A percentile compares a stretch with the other conserved stretches of the same genome.
Evolutionary conservation across 1,140 invertebrate species (phyloP).

Genomic region (Colletes gigas): DNA sequence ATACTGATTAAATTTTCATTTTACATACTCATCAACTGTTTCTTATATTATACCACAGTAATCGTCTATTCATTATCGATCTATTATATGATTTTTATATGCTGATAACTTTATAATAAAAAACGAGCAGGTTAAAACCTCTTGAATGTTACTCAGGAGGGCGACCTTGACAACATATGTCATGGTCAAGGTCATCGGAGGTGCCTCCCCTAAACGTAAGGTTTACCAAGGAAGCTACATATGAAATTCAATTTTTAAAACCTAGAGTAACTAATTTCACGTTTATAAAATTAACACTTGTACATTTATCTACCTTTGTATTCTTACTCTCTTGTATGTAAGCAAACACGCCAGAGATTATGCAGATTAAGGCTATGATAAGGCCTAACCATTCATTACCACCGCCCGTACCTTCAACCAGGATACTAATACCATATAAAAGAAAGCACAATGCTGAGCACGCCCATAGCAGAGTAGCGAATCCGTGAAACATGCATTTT

Average conservation of each 20-base stretch:
- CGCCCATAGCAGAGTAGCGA: constrained; percentile 86
- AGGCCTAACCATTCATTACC: constrained; percentile 85
- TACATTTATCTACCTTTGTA: constrained; percentile 17
- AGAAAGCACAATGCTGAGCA: constrained; percentile 86
- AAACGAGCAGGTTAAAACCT: no score
- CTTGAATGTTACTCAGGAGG: no score
- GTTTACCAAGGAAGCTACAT: not conserved
- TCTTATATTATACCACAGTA: no score
- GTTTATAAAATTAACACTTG: not conserved
- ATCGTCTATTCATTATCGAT: no score
- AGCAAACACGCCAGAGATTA: constrained; percentile 87
- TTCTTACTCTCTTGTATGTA: constrained; percentile 86
- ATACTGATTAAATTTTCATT: no score
- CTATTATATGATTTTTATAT: no score
- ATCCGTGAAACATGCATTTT: constrained; percentile 87
- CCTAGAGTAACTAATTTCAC: not conserved
- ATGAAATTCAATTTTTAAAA: not conserved
- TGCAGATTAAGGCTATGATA: constrained; percentile 86
- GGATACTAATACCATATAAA: constrained; percentile 79
- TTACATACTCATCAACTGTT: no score
- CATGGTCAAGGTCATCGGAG: no score
- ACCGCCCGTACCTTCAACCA: constrained; percentile 69
- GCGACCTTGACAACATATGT: no score
- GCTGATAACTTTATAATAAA: no score
- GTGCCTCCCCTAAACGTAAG: no score